Evolutionary conservation across 2,113 vertebrate genomes (phyloP), one percentile per base, ranked within the genome.

Genomic region (Platycercus adscitus): DNA sequence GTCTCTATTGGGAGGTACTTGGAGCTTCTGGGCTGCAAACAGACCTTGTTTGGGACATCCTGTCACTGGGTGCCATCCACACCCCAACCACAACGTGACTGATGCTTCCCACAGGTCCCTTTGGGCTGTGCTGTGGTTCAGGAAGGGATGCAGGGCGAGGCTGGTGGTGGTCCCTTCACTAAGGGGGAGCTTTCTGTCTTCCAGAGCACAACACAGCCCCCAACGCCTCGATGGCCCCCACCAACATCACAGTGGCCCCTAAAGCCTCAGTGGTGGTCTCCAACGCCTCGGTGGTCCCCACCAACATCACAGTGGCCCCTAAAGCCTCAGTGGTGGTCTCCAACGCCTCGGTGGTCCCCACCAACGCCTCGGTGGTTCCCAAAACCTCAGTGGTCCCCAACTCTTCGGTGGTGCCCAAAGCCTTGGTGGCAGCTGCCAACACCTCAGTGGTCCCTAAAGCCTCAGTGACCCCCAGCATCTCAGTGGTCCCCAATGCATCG

Each of bases 381-480:
- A 49, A 49, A 49, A 23, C 23, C 44, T 23, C 2, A 0, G 28
- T n/a, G 31, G 19, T 39, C 2, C 2, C 49, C 39, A 41, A 37
- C 35, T 37, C 65, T 3, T 21, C 31, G 10, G 5, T 26, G 1
- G 16, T 7, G 13, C 49, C 49, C 49, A 49, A 49, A 49, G 49
- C 23, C 44, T 23, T 20, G 1, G 9, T 24, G 41, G 35, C 35
- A 37, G 35, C 35, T 37, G 35, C 35, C 35, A 37, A 37, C 35
- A 37, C 65, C 4, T 21, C 31, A 8, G 5, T 26, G 1, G 14
- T 7, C 24, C 49, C 49, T 24, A 49, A 49, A 49, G 49, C 23
- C 44, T 23, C 2, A 0, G 28, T n/a, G 31, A 17, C 47, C 2
- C 2, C 49, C 39, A 41, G 3, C 7, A 5, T 31, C 29, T 72